A percentile compares a stretch with the other conserved stretches of the same genome.
Evolutionary conservation across 2,888 invertebrate species (phyloP).

Genomic region (Chrysomela aeneicollis): DNA sequence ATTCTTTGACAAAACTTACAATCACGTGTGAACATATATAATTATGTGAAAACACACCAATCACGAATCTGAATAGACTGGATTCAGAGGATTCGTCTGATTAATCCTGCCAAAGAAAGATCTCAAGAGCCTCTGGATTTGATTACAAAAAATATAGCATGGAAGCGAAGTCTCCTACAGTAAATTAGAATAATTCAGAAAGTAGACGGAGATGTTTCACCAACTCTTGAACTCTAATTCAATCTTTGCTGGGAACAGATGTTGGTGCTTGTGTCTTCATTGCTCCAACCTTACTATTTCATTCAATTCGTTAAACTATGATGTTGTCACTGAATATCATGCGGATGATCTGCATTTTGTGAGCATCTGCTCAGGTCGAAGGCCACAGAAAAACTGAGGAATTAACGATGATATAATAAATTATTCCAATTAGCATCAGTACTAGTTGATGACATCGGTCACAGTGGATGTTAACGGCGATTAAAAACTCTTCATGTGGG

Average conservation of each 20-base stretch:
- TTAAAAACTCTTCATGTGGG: slow-evolving; percentile 1
- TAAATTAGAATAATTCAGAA: too few species aligned
- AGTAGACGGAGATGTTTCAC: too few species aligned
- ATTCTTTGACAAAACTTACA: too few species aligned
- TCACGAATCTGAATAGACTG: too few species aligned
- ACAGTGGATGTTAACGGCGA: not conserved
- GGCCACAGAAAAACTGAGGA: slow-evolving; percentile 34
- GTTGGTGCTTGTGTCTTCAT: not conserved
- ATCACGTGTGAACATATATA: too few species aligned
- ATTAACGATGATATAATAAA: slow-evolving; percentile 36
- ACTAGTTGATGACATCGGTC: slow-evolving; percentile 8
- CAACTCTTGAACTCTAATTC: too few species aligned
- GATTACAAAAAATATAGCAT: too few species aligned
- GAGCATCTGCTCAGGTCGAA: slow-evolving; percentile 39
- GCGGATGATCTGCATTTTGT: slow-evolving; percentile 32
- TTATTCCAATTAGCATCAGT: slow-evolving; percentile 33
- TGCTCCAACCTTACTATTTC: not conserved
- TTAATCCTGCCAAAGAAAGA: too few species aligned
- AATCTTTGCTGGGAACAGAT: not conserved
- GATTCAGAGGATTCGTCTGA: too few species aligned
- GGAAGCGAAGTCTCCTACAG: too few species aligned
- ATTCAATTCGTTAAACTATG: not conserved
- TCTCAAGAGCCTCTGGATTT: too few species aligned
- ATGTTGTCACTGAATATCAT: slow-evolving; percentile 23
- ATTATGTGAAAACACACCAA: too few species aligned